Percentiles rank a stretch among this genome's conserved stretches.
Evolutionary conservation across 2,797 vertebrate genomes (phyloP).

Genomic region (Acrossocheilus fasciatus): DNA sequence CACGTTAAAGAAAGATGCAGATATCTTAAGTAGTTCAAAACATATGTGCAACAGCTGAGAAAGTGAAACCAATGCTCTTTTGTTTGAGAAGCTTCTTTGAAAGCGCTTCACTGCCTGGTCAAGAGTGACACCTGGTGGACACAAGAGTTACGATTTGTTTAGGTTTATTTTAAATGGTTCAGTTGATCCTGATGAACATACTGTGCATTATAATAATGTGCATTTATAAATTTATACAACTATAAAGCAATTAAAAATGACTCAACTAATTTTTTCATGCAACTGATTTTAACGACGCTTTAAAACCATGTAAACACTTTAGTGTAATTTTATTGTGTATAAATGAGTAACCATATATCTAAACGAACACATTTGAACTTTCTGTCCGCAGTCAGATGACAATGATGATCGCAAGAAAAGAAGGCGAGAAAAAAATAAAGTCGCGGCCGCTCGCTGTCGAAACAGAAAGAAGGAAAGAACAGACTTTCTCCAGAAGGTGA

Average conservation of each 20-base stretch:
- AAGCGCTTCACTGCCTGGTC: not conserved
- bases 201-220: no score
- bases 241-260: no score
- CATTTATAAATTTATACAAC: no score
- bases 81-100: not conserved
- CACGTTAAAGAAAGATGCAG: not conserved
- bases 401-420: conserved; percentile 94
- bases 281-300: no score
- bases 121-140: conserved; percentile 44
- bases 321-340: not conserved
- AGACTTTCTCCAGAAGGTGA: conserved; percentile 94
- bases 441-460: conserved; percentile 93
- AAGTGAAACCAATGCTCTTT: not conserved
- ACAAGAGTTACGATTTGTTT: not conserved
- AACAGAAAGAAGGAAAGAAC: conserved; percentile 99
- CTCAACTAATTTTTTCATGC: no score
- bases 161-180: not conserved
- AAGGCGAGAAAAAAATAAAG: conserved; percentile 96
- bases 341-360: not conserved
- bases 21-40: not conserved
- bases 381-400: conserved; percentile 84
- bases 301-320: not conserved
- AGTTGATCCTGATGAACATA: not conserved
- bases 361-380: not conserved
- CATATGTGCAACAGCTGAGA: not conserved